Evolutionary conservation across 2,888 invertebrate species (phyloP), one percentile per base, ranked within the genome.

Genomic region (Parnassius mnemosyne): DNA sequence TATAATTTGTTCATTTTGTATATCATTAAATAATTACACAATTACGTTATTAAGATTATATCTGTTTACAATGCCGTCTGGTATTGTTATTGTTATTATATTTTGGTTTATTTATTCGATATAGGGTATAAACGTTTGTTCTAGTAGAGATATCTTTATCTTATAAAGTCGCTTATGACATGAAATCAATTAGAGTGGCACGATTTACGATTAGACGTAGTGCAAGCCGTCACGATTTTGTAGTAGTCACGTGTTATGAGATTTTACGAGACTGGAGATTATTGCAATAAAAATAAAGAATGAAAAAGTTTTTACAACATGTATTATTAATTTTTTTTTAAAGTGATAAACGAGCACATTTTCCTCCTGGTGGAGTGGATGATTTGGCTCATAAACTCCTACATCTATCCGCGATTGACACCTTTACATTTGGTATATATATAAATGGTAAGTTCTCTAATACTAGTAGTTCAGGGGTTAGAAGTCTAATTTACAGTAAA

Each of bases 121-220:
- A 34, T 20, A 41, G 16, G 20, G 55, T 20, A 43, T 54, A 25
- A 55, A 13, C 12, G 44, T 55, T 53, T 46, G 11, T 34, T 11
- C 13, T 16, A 10, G 34, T 52, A 44, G 10, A 49, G 34, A 41
- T 34, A n/a, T 49, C 51, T 10, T 7, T 12, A 52, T 41, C 43
- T 47, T 43, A 51, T 43, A 57, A 3, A 11, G 41, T 52, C 47
- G 49, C 12, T 57, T 61, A n/a, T 53, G 52, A 12, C 46, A 25
- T 62, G 41, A 44, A 61, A 50, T 53, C 46, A 61, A 56, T 61
- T 47, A 57, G 16, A 20, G 12, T 12, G 9, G 12, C 61, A 55
- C 47, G 47, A 57, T 57, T 61, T 57, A 57, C 44, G 41, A 61
- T 55, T 61, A 57, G 42, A 47, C 46, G 52, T 10, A 12, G 20